Evolutionary conservation across 2,888 invertebrate genomes (phyloP).

Genomic region (Drosophila birchii): DNA sequence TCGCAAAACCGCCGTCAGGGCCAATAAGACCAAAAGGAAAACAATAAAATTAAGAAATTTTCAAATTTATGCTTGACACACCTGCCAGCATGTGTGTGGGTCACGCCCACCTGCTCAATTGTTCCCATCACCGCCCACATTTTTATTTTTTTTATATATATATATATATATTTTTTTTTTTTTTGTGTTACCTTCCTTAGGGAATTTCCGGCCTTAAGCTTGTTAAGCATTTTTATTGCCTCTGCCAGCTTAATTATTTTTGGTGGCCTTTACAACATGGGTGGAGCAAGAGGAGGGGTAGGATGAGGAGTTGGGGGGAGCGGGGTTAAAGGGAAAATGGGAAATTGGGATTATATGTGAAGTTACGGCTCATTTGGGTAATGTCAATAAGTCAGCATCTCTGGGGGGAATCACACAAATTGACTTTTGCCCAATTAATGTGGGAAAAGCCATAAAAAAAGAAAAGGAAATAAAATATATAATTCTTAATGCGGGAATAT

Average conservation of each 20-base stretch:
- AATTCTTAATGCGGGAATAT: no score
- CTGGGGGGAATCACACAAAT: slow-evolving; percentile 35
- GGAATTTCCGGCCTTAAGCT: slow-evolving; percentile 55
- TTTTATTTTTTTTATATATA: slow-evolving; percentile 7
- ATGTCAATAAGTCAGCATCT: slow-evolving; percentile 42
- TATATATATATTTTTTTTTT: no score
- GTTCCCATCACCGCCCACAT: slow-evolving; percentile 3
- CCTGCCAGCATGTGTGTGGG: slow-evolving; percentile 48
- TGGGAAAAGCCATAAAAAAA: slow-evolving; percentile 10
- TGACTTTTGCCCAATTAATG: slow-evolving; percentile 47
- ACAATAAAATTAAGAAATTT: slow-evolving; percentile 79
- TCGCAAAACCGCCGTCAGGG: slow-evolving; percentile 52
- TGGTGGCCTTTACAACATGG: slow-evolving; percentile 18
- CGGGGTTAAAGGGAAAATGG: neutral
- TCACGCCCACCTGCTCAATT: slow-evolving; percentile 48
- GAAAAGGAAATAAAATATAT: no score
- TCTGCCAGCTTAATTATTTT: slow-evolving; percentile 67
- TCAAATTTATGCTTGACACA: slow-evolving; percentile 76
- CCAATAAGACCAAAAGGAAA: neutral
- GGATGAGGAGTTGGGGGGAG: neutral
- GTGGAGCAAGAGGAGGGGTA: neutral
- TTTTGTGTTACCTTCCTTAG: slow-evolving; percentile 13
- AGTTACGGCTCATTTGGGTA: slow-evolving; percentile 48
- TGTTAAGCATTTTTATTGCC: slow-evolving; percentile 72
- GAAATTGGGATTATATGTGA: slow-evolving; percentile 31